Evolutionary conservation across 1,140 invertebrate genomes (phyloP).

Genomic region (Chlorops oryzae): DNA sequence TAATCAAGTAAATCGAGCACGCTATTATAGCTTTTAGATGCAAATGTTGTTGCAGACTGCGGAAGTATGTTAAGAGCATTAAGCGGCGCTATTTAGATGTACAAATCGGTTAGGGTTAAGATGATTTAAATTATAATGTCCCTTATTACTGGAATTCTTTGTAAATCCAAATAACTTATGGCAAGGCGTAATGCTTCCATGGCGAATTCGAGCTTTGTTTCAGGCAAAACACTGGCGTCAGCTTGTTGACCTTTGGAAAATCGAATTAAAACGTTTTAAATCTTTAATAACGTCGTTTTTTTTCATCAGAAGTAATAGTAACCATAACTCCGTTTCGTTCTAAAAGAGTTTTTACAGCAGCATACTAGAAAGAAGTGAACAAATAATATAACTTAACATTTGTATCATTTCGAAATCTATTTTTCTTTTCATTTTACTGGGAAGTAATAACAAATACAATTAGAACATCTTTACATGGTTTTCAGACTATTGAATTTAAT

Average conservation of each 20-base stretch:
- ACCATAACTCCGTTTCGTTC: constrained; percentile 71
- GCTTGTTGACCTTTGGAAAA: constrained; percentile 71
- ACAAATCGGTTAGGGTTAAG: constrained; percentile 40
- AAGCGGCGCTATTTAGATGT: too few species aligned
- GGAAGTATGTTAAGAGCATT: too few species aligned
- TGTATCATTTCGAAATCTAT: too few species aligned
- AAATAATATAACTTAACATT: too few species aligned
- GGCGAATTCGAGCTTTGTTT: constrained; percentile 62
- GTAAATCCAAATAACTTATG: constrained; percentile 81
- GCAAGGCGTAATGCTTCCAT: constrained; percentile 66
- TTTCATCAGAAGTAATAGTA: constrained; percentile 64
- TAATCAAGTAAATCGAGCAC: too few species aligned
- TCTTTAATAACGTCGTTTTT: constrained; percentile 67
- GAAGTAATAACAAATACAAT: too few species aligned
- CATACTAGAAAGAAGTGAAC: constrained; percentile 38
- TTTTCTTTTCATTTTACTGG: too few species aligned
- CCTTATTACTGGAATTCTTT: constrained; percentile 69
- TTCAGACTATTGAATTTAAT: too few species aligned
- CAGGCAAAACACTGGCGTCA: constrained; percentile 64
- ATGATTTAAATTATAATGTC: constrained; percentile 62
- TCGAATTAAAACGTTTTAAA: constrained; percentile 69
- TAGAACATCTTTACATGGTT: too few species aligned
- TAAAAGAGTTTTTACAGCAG: constrained; percentile 57
- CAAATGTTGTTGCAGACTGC: too few species aligned
- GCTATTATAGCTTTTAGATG: too few species aligned